Percentiles rank a stretch among this genome's conserved stretches.
These are phyloP conservation scores for Anthopleura sola DNA, from an alignment of 64 coral and sea anemone genomes.

Conservation along the genomic window DNA sequence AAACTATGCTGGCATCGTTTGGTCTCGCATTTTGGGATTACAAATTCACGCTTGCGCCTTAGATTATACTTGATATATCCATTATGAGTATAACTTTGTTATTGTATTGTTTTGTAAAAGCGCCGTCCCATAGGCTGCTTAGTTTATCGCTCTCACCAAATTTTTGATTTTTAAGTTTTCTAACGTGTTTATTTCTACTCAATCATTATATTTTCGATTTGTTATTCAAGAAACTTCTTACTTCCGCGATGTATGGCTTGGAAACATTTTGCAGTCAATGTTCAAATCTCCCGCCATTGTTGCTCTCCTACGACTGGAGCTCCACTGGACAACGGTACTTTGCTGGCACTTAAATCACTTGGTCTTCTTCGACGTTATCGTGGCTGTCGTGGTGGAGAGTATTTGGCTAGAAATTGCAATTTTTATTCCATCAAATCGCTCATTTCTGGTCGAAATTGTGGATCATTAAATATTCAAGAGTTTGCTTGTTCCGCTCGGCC, in stretches of 20 bases:
- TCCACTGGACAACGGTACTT: not conserved
- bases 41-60: too few relatives aligned
- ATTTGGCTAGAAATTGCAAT: not conserved
- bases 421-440: slow-evolving; percentile 9
- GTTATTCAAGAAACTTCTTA: slow-evolving; percentile 15
- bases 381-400: slow-evolving; percentile 9
- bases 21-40: too few relatives aligned
- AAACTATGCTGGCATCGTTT: too few relatives aligned
- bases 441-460: slow-evolving; percentile 12
- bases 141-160: not conserved
- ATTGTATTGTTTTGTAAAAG: too few relatives aligned
- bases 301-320: not conserved
- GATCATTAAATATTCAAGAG: slow-evolving; percentile 20
- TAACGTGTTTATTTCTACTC: not conserved
- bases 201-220: not conserved
- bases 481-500: slow-evolving; percentile 21
- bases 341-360: slow-evolving; percentile 20
- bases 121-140: not conserved
- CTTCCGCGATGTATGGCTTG: slow-evolving; percentile 14
- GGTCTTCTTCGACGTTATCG: slow-evolving; percentile 12
- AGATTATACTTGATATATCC: too few relatives aligned
- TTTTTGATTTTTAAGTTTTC: not conserved
- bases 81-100: too few relatives aligned
- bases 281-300: slow-evolving; percentile 29
- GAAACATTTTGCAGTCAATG: slow-evolving; percentile 11